Evolutionary conservation across 2,113 vertebrate species (phyloP), one percentile per base, ranked within the genome.

Genomic region (Chaetorhynchus papuensis): DNA sequence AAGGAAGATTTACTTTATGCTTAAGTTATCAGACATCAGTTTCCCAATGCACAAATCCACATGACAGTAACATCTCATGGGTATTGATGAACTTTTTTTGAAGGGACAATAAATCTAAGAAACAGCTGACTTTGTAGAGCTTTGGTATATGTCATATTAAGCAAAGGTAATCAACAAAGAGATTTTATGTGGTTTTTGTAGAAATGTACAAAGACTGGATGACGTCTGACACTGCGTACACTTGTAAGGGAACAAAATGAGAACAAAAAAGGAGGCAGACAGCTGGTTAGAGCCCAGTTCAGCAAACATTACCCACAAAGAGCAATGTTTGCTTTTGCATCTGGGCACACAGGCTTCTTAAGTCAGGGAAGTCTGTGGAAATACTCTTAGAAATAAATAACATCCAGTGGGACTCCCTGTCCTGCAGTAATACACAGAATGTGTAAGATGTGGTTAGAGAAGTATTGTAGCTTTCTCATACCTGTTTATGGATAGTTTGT

Each of bases 1-100:
- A 92, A 84, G 65, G 65, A 80, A 84, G 75, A 78, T 45, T 71
- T 94, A 54, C 89, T 80, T 91, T 68, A 56, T 7, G 3, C 39
- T 41, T n/a, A 91, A 41, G 57, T 75, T 89, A 47, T 64, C 59
- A 89, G 42, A 39, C 30, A 31, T 30, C 49, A 28, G 61, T 61
- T 91, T 90, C 59, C 60, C 70, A 53, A 35, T 39, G 79, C 35
- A 44, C 31, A 80, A 66, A 87, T 90, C 47, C 49, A 61, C 56
- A 44, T 60, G 44, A 66, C 74, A 66, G 47, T n/a, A 86, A 35
- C 35, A 42, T 71, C 80, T 83, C 52, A 4, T 0, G 0, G 65
- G 56, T 66, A 49, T 68, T 54, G 37, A 23, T 85, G 56, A 80
- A 74, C 33, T 17, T 33, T 54, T 86, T 77, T 26, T 72, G 78